Conservation (phyloP, 2,113 vertebrate genomes). For the Myotis davidii region DNA sequence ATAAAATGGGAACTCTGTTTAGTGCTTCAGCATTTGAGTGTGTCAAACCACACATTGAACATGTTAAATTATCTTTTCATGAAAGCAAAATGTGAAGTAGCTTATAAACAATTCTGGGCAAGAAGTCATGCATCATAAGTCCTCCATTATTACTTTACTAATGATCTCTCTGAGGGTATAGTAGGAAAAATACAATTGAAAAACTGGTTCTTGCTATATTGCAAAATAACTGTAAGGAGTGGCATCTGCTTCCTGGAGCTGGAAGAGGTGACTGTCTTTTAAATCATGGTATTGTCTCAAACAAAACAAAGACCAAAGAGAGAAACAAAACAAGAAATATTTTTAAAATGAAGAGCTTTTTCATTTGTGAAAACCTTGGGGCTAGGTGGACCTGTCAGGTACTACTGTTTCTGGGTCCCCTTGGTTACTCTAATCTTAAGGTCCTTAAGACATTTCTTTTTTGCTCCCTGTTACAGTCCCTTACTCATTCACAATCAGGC, state of each 20-base stretch:
- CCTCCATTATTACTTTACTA: slow-evolving; percentile 23
- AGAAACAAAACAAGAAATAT: neutral
- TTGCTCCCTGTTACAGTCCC: neutral
- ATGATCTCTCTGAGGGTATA: slow-evolving; percentile 3
- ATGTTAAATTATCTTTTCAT: slow-evolving; percentile 2
- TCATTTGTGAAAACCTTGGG: slow-evolving; percentile 10
- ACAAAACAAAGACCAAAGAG: neutral
- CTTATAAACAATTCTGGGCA: neutral
- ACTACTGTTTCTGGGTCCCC: neutral
- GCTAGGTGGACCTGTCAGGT: neutral
- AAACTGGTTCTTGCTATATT: slow-evolving; percentile 60
- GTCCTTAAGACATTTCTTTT: neutral
- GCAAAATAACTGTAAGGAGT: slow-evolving; percentile 44
- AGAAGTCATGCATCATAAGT: neutral
- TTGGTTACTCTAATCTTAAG: neutral
- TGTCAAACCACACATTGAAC: neutral
- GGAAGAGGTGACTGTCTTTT: slow-evolving; percentile 39
- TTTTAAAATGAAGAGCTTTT: neutral
- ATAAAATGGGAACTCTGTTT: neutral
- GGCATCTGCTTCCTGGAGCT: slow-evolving; percentile 44
- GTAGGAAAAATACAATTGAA: slow-evolving; percentile 25
- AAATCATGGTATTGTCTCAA: slow-evolving; percentile 50
- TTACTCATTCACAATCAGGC: neutral
- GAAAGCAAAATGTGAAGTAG: slow-evolving; percentile 56
- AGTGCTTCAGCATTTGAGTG: neutral